phyloP scores from a whole-genome alignment of 2,888 invertebrate genomes.

The Griposia aprilina region DNA sequence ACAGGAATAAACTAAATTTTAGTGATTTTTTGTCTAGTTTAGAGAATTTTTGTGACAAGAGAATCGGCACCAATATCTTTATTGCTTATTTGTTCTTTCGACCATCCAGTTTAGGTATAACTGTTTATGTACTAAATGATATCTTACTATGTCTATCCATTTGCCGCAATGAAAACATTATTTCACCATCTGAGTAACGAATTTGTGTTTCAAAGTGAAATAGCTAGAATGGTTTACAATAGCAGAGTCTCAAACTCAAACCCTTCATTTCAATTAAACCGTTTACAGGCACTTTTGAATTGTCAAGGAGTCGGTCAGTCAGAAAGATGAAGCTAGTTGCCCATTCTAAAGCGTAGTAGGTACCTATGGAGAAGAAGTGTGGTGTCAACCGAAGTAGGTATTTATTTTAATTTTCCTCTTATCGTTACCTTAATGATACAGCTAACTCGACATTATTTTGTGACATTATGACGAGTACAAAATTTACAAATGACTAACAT shows the following conservation, averaged over 20 bases:
- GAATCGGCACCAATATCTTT: no score
- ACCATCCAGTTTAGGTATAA: background rate
- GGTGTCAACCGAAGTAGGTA: background rate
- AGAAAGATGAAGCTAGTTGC: no score
- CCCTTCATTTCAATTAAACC: no score
- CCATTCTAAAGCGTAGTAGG: no score
- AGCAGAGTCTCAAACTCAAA: background rate
- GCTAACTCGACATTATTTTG: background rate
- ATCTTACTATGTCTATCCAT: background rate
- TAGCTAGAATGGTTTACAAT: background rate
- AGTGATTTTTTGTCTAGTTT: no score
- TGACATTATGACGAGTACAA: constrained; percentile 13
- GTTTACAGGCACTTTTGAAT: no score
- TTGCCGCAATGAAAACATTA: background rate
- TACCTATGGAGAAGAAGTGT: no score
- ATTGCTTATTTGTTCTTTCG: background rate
- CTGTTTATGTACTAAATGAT: background rate
- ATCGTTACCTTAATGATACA: constrained; percentile 11
- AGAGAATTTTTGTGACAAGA: no score
- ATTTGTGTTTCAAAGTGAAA: background rate
- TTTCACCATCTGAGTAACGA: background rate
- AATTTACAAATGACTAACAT: constrained; percentile 25
- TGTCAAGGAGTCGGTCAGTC: no score
- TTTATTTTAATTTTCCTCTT: background rate
- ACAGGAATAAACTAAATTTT: no score